Evolutionary conservation across 2,888 invertebrate genomes (phyloP).

Genomic region (Pristionchus exspectatus): DNA sequence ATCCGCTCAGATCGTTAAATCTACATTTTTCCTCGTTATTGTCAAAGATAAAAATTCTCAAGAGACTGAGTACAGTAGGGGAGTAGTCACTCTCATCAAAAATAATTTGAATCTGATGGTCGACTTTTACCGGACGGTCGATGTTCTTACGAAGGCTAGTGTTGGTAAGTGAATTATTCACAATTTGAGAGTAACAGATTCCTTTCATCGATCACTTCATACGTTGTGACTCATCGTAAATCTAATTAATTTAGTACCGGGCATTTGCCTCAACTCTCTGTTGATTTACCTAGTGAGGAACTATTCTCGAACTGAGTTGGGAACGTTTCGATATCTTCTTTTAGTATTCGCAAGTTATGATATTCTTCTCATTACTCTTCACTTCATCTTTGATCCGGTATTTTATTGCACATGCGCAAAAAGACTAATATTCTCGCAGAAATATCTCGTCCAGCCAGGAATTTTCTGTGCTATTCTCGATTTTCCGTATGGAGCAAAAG

Average conservation of each 20-base stretch:
- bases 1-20: no score
- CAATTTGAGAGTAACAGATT: no score
- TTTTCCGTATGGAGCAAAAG: neutral
- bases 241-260: neutral
- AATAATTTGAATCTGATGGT: neutral
- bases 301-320: neutral
- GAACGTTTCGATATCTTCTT: neutral
- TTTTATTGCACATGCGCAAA: neutral
- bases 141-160: neutral
- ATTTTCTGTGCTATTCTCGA: neutral
- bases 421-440: neutral
- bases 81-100: neutral
- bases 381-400: constrained; percentile 16
- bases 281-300: neutral
- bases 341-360: neutral
- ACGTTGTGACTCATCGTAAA: neutral
- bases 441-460: neutral
- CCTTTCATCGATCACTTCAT: no score
- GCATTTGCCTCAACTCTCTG: neutral
- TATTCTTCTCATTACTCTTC: neutral
- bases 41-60: neutral
- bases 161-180: neutral
- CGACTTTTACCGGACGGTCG: neutral
- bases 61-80: neutral
- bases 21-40: no score